Percentiles rank a stretch among this genome's conserved stretches.
These are phyloP conservation scores for Eueides isabella DNA, from an alignment of 1,140 invertebrate species.

Conservation along the genomic window DNA sequence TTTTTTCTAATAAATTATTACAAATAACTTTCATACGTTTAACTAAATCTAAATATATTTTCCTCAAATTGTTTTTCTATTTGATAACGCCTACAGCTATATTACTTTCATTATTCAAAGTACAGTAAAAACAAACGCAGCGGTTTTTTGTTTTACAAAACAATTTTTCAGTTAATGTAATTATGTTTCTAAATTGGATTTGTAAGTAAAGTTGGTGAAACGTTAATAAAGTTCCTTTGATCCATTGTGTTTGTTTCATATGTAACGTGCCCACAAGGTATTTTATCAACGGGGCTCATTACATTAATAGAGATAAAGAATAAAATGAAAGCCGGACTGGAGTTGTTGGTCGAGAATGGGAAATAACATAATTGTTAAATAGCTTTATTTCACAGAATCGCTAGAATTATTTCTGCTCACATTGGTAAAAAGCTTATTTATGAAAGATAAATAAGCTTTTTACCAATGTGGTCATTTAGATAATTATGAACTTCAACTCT, in stretches of 20 bases:
- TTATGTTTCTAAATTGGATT: neutral
- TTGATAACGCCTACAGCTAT: neutral
- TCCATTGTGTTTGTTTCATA: conserved; percentile 14
- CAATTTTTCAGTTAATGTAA: neutral
- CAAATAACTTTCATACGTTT: too few species aligned
- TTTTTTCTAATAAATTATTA: too few species aligned
- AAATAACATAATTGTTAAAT: neutral
- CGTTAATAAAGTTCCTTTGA: conserved; percentile 12
- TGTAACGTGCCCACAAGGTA: conserved; percentile 33
- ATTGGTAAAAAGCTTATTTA: too few species aligned
- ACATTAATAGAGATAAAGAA: neutral
- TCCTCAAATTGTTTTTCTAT: neutral
- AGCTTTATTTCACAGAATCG: neutral
- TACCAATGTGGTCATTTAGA: too few species aligned
- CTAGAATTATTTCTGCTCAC: neutral
- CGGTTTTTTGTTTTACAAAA: neutral
- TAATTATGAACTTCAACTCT: too few species aligned
- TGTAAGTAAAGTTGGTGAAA: neutral
- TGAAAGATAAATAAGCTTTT: too few species aligned
- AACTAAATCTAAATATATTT: neutral
- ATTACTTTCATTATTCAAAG: neutral
- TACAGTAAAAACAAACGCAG: neutral
- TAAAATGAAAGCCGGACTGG: neutral
- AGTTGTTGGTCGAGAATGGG: neutral
- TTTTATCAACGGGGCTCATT: conserved; percentile 19